Percentiles rank a stretch among this genome's conserved stretches.
phyloP scores from a whole-genome alignment of 2,888 invertebrate genomes.

The Tipula helvola region DNA sequence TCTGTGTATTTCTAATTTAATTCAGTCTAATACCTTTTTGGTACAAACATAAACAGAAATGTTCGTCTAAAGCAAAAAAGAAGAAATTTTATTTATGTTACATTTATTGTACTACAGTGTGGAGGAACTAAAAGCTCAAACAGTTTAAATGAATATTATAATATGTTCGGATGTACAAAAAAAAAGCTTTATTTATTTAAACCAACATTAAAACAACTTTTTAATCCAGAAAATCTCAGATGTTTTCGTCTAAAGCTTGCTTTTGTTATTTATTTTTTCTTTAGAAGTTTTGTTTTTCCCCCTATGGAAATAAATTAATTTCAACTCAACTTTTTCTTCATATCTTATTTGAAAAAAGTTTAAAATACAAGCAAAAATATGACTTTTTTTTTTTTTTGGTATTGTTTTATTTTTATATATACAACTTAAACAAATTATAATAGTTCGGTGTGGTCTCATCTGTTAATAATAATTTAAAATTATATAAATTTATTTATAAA shows the following conservation, averaged over 20 bases:
- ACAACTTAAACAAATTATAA: neutral
- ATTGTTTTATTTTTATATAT: neutral
- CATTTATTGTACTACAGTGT: neutral
- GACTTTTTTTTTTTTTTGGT: neutral
- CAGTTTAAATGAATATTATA: neutral
- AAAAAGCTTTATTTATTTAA: neutral
- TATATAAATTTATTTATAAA: neutral
- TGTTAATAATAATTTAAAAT: neutral
- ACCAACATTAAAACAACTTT: neutral
- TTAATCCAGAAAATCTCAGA: slow-evolving; percentile 4
- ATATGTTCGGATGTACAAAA: neutral
- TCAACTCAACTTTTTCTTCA: neutral
- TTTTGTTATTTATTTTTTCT: neutral
- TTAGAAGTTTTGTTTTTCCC: neutral
- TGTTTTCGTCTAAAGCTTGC: neutral
- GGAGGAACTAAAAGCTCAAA: neutral
- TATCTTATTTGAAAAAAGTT: neutral
- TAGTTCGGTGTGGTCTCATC: neutral
- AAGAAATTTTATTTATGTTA: neutral
- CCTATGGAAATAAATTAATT: neutral
- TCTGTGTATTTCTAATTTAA: neutral
- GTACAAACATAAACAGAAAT: neutral
- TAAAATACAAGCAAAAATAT: neutral
- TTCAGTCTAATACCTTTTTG: neutral
- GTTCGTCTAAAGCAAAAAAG: neutral